A percentile compares a stretch with the other conserved stretches of the same genome.
These are phyloP conservation scores for Sciaenops ocellatus DNA, from an alignment of 2,797 vertebrate genomes.

Conservation along the genomic window DNA sequence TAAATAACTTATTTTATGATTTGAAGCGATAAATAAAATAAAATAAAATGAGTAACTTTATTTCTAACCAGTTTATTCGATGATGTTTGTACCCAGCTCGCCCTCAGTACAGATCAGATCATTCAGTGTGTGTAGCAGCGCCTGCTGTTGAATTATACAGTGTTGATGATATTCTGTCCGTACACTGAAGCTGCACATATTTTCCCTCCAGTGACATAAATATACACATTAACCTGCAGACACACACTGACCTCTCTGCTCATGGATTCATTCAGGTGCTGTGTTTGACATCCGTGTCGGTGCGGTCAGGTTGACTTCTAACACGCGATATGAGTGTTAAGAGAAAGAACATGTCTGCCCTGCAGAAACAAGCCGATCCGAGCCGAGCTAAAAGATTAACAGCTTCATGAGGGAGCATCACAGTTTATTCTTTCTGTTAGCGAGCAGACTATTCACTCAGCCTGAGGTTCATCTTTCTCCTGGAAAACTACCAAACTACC, in stretches of 20 bases:
- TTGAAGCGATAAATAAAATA: no score
- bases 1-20: no score
- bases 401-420: constrained; percentile 4
- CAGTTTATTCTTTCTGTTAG: constrained; percentile 2
- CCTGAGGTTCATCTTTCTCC: not conserved
- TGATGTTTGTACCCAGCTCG: not conserved
- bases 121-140: not conserved
- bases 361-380: constrained; percentile 29
- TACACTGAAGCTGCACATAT: not conserved
- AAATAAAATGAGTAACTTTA: no score
- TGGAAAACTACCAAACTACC: no score
- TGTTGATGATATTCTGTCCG: not conserved
- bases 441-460: constrained; percentile 29
- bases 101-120: not conserved
- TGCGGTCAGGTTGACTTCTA: constrained; percentile 20
- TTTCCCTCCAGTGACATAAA: constrained; percentile 9
- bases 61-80: not conserved
- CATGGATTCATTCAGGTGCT: constrained; percentile 19
- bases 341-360: constrained; percentile 33
- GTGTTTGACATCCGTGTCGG: constrained; percentile 13
- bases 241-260: not conserved
- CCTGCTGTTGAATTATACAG: not conserved
- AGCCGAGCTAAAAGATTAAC: constrained; percentile 25
- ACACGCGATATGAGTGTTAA: constrained; percentile 15
- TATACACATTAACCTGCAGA: constrained; percentile 4